Percentiles rank a stretch among this genome's conserved stretches.
Conservation (phyloP, 2,113 vertebrate species). For the Seriola rivoliana region DNA sequence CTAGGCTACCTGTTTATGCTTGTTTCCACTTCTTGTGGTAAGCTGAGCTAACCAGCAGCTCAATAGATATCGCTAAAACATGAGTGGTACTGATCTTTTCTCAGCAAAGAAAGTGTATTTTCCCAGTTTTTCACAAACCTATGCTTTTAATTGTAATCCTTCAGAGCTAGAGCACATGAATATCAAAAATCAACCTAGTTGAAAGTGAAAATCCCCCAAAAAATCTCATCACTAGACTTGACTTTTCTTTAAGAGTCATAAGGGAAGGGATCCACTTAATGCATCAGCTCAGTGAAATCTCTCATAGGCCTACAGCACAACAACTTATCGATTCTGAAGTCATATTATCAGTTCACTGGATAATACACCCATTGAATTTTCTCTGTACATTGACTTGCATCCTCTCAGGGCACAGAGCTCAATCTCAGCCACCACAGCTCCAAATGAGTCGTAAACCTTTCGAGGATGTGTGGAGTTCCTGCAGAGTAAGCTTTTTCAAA, state of each 20-base stretch:
- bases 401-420: constrained; percentile 58
- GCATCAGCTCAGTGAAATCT: constrained; percentile 16
- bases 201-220: neutral
- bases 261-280: constrained; percentile 14
- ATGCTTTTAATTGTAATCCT: neutral
- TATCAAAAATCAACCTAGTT: neutral
- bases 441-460: constrained; percentile 73
- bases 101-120: neutral
- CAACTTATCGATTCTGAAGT: constrained; percentile 53
- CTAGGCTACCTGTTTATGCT: neutral
- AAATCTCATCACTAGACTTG: neutral
- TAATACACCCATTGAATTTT: constrained; percentile 43
- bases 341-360: constrained; percentile 43
- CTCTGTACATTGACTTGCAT: constrained; percentile 47
- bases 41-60: neutral
- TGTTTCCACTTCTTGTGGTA: constrained; percentile 8
- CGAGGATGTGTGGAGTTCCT: constrained; percentile 57
- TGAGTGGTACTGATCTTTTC: neutral
- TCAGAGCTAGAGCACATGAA: neutral
- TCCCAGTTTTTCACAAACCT: neutral
- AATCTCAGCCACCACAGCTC: constrained; percentile 47
- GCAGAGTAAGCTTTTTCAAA: constrained; percentile 77
- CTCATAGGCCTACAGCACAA: neutral
- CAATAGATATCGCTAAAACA: neutral
- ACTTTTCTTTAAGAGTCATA: constrained; percentile 8